Percentiles rank a stretch among this genome's conserved stretches.
These are phyloP conservation scores for Tenthredo notha DNA, from an alignment of 2,888 invertebrate species.

Conservation along the genomic window DNA sequence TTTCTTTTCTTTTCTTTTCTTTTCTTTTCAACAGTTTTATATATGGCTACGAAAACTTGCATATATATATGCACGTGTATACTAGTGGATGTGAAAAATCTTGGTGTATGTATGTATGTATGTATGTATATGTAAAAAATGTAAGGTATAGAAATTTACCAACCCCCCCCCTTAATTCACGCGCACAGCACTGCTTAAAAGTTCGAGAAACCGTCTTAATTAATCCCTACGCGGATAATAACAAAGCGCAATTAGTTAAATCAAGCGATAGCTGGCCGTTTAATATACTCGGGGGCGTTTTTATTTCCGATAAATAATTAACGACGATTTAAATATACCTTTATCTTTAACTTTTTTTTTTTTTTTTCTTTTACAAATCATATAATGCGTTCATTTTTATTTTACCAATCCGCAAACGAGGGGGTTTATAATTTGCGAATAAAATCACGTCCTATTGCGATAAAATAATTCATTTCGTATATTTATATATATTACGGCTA, in stretches of 20 bases:
- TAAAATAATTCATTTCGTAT: background rate
- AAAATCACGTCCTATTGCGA: too few species aligned
- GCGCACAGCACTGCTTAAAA: slow-evolving; percentile 53
- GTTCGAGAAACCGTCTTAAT: slow-evolving; percentile 70
- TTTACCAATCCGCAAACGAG: background rate
- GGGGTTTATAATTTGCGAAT: too few species aligned
- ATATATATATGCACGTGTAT: background rate
- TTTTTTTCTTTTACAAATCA: background rate
- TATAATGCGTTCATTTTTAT: background rate
- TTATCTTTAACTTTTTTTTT: background rate
- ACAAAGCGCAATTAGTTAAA: slow-evolving; percentile 73
- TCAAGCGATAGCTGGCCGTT: slow-evolving; percentile 60
- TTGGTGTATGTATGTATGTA: background rate
- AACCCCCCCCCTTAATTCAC: slow-evolving; percentile 25
- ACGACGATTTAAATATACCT: background rate
- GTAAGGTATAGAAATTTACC: slow-evolving; percentile 3
- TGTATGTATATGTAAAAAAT: too few species aligned
- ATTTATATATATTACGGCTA: background rate
- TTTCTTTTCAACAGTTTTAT: slow-evolving; percentile 53
- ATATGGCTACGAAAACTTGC: slow-evolving; percentile 19
- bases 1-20: background rate
- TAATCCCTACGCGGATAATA: slow-evolving; percentile 68
- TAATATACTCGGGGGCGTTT: background rate
- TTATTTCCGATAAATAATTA: background rate
- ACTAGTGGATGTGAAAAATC: too few species aligned